phyloP scores from a whole-genome alignment of 2,113 vertebrate species.

The Charadrius vociferus region DNA sequence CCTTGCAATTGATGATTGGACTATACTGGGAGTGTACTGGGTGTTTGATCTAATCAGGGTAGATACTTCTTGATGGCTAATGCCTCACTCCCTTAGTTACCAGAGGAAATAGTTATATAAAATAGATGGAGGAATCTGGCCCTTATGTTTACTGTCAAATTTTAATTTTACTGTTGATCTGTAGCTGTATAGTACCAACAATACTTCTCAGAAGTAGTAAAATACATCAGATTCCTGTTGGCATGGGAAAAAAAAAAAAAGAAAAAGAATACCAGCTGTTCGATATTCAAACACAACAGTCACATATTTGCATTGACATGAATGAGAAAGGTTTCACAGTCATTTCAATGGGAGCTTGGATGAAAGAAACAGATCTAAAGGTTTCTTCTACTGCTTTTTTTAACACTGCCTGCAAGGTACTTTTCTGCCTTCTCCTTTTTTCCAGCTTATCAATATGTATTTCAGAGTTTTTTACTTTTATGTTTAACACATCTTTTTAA shows the following conservation, averaged over 20 bases:
- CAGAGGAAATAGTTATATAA: neutral
- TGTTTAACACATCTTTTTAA: conserved; percentile 28
- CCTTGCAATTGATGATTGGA: neutral
- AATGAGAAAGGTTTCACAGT: conserved; percentile 27
- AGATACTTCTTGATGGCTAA: neutral
- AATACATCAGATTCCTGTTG: neutral
- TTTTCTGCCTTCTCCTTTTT: neutral
- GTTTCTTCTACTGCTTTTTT: neutral
- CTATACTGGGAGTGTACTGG: neutral
- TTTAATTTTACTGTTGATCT: neutral
- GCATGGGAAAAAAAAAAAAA: neutral
- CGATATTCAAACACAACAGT: neutral
- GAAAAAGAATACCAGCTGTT: neutral
- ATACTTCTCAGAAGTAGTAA: neutral
- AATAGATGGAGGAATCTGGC: neutral
- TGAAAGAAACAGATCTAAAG: conserved; percentile 60
- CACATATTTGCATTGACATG: conserved; percentile 43
- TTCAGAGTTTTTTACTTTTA: conserved; percentile 30
- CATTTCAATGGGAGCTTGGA: conserved; percentile 20
- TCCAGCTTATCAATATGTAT: conserved; percentile 50
- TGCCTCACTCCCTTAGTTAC: neutral
- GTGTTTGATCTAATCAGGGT: neutral
- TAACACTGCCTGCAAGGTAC: conserved; percentile 24
- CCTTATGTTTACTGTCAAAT: neutral
- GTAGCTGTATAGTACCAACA: neutral